Conservation (phyloP, 2,888 invertebrate genomes). For the Macrosoma leucophasiata region DNA sequence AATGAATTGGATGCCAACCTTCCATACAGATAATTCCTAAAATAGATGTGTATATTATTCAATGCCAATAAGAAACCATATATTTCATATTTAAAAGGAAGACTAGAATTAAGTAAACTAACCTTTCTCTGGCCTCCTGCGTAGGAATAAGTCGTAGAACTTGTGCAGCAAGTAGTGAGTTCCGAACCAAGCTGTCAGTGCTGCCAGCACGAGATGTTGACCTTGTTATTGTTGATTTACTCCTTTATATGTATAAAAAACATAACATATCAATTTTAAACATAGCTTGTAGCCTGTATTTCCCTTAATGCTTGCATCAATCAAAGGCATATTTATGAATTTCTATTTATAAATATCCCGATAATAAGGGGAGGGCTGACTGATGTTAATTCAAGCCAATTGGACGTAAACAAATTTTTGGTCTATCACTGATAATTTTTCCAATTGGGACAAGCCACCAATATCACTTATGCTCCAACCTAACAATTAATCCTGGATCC, state of each 20-base stretch:
- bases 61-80: slow-evolving; percentile 5
- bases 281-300: neutral
- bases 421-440: too few relatives aligned
- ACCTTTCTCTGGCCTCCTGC: slow-evolving; percentile 87
- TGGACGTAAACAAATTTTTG: too few relatives aligned
- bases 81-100: slow-evolving; percentile 1
- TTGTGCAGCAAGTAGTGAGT: slow-evolving; percentile 86
- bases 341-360: too few relatives aligned
- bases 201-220: slow-evolving; percentile 65
- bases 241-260: slow-evolving; percentile 32
- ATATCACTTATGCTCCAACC: too few relatives aligned
- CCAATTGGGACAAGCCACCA: too few relatives aligned
- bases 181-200: slow-evolving; percentile 82
- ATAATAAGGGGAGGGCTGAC: too few relatives aligned
- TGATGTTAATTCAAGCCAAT: too few relatives aligned
- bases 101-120: slow-evolving; percentile 11
- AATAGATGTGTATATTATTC: slow-evolving; percentile 23
- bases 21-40: slow-evolving; percentile 86
- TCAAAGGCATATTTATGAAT: neutral
- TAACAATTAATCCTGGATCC: too few relatives aligned
- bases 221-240: slow-evolving; percentile 58
- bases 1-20: slow-evolving; percentile 87
- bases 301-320: neutral
- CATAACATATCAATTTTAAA: neutral
- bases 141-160: slow-evolving; percentile 88